A percentile compares a stretch with the other conserved stretches of the same genome.
These are phyloP conservation scores for Andrena marginata DNA, from an alignment of 2,888 invertebrate genomes.

Conservation along the genomic window DNA sequence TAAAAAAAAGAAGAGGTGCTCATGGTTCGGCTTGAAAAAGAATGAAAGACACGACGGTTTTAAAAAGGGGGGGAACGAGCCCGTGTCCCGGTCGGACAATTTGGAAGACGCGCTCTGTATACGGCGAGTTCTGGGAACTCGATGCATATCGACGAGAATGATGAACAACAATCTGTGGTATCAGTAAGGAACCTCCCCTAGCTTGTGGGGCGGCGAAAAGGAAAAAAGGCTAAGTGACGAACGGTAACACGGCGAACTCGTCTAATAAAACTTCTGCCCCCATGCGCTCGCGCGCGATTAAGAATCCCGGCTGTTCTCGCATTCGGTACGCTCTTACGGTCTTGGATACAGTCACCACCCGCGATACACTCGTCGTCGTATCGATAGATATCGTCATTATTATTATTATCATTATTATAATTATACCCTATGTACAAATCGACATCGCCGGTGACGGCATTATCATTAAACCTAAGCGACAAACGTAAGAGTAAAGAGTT, in stretches of 20 bases:
- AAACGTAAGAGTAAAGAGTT: slow-evolving; percentile 77
- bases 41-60: not conserved
- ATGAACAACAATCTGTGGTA: slow-evolving; percentile 59
- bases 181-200: slow-evolving; percentile 28
- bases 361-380: slow-evolving; percentile 62
- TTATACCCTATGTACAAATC: slow-evolving; percentile 74
- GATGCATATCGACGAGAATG: slow-evolving; percentile 21
- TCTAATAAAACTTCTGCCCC: not conserved
- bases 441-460: slow-evolving; percentile 69
- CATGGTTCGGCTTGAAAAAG: not conserved
- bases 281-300: no score
- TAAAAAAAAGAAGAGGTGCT: not conserved
- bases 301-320: slow-evolving; percentile 39
- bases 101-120: slow-evolving; percentile 66
- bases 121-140: slow-evolving; percentile 37
- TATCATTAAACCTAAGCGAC: slow-evolving; percentile 73
- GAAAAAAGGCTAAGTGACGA: slow-evolving; percentile 7
- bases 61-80: not conserved
- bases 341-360: slow-evolving; percentile 67
- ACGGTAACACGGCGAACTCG: slow-evolving; percentile 31
- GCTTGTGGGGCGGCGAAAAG: not conserved
- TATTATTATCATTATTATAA: slow-evolving; percentile 67
- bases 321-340: slow-evolving; percentile 66
- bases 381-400: slow-evolving; percentile 61
- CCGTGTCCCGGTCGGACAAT: slow-evolving; percentile 30